A percentile compares a stretch with the other conserved stretches of the same genome.
Evolutionary conservation across 2,797 vertebrate species (phyloP).

Genomic region (Cossypha caffra): DNA sequence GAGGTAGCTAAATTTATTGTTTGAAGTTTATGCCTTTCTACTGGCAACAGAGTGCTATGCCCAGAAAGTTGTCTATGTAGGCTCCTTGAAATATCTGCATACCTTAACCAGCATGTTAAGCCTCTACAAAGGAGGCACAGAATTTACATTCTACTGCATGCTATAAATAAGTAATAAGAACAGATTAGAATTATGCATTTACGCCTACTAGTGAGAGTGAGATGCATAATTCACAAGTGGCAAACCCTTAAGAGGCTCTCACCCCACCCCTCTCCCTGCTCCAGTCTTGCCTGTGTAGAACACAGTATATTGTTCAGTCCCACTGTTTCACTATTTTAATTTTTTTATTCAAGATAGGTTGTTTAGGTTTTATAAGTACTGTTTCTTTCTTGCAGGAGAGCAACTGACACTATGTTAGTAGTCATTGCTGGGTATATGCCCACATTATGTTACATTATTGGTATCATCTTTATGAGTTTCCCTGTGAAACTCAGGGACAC

Average conservation of each 20-base stretch:
- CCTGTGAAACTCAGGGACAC: neutral
- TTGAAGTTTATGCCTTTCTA: constrained; percentile 60
- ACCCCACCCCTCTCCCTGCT: neutral
- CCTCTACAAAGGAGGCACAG: constrained; percentile 36
- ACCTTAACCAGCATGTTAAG: constrained; percentile 39
- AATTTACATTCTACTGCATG: constrained; percentile 64
- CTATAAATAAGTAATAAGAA: constrained; percentile 75
- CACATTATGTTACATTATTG: neutral
- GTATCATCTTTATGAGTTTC: neutral
- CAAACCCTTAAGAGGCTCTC: constrained; percentile 55
- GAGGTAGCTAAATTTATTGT: constrained; percentile 48
- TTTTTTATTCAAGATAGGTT: neutral
- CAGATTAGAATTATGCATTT: constrained; percentile 72
- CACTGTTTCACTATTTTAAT: neutral
- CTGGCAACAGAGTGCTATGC: constrained; percentile 25
- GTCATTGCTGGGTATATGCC: neutral
- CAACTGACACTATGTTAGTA: neutral
- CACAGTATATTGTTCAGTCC: neutral
- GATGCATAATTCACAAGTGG: constrained; percentile 67
- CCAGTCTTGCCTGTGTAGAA: neutral
- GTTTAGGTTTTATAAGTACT: neutral
- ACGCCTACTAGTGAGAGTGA: constrained; percentile 55
- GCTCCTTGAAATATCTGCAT: constrained; percentile 31
- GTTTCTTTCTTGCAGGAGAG: neutral
- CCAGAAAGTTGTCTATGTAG: constrained; percentile 32